Evolutionary conservation across 1,140 invertebrate species (phyloP).

Genomic region (Heliconius congener): DNA sequence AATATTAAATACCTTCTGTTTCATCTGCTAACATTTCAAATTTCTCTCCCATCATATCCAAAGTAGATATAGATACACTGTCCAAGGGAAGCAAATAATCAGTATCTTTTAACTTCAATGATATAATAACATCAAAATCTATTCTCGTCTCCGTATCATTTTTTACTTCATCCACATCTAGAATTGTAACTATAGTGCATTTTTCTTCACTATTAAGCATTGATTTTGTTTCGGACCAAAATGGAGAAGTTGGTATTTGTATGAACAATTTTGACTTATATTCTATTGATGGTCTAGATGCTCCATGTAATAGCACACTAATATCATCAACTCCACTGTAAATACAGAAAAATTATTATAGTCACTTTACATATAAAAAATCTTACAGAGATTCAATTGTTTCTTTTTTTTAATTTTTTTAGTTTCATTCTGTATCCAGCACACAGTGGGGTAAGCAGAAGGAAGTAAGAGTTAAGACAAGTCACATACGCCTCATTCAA

Average conservation of each 20-base stretch:
- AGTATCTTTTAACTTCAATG: slow-evolving; percentile 47
- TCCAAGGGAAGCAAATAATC: slow-evolving; percentile 55
- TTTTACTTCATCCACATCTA: slow-evolving; percentile 56
- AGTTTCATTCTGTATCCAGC: no score
- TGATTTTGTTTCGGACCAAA: slow-evolving; percentile 51
- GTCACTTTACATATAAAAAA: neutral
- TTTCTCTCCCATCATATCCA: slow-evolving; percentile 49
- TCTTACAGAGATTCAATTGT: neutral
- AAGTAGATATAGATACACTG: slow-evolving; percentile 48
- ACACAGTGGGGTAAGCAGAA: no score
- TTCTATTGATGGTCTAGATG: slow-evolving; percentile 43
- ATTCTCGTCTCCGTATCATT: slow-evolving; percentile 44
- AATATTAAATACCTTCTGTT: slow-evolving; percentile 41
- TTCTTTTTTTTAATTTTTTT: neutral
- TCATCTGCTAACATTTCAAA: slow-evolving; percentile 55
- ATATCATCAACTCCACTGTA: slow-evolving; percentile 59
- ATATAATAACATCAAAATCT: slow-evolving; percentile 54
- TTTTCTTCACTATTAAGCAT: slow-evolving; percentile 35
- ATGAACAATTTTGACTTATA: slow-evolving; percentile 61
- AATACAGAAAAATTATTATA: slow-evolving; percentile 32
- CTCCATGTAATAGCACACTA: slow-evolving; percentile 50
- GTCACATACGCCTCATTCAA: no score
- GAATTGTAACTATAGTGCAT: slow-evolving; percentile 43
- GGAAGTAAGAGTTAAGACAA: no score
- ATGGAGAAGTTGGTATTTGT: slow-evolving; percentile 40